Base-by-base conservation (phyloP, 2,113 vertebrate species). In the Platichthys stellatus region DNA sequence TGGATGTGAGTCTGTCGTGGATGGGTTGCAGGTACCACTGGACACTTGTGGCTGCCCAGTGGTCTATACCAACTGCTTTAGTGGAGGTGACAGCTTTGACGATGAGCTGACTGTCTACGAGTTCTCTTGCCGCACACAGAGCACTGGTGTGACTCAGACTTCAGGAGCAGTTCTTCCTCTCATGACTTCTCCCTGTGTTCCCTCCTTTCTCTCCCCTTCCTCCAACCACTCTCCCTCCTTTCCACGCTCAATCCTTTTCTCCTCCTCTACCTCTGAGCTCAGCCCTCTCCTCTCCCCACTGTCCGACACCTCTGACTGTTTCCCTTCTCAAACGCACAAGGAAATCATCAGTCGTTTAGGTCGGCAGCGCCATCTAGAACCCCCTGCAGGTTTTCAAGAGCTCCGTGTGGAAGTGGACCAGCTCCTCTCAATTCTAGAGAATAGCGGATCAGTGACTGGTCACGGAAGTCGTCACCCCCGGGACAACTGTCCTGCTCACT, bases 1-100 rank as follows among this genome's bases (percentile, higher is more conserved):
- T 23, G 91, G 90, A 17, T 94, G 93, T 57, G 93, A 93, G 69
- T 83, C 90, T 0, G 63, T 92, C 0, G 70, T 85, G 24, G 93
- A 94, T 14, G 83, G 87, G 3, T 47, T 88, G n/a, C 90, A 94
- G 74, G 74, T 86, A 14, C 92, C 93, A 0, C 71, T 92, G 76
- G 95, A 94, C 4, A 92, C 92, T 0, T 99, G 97, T 18, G 95
- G 94, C 67, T 99, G 97, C 80, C 95, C 72, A 8, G 61, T 96
- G 10, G 90, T 96, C 23, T 99, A 97, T 12, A 90, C 95, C 28
- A 96, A 95, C 58, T 99, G 98, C 89, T 98, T 99, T 78, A 92
- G 81, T 3, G 92, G 90, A 12, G 91, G 91, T 61, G 89, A 82
- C 8, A 94, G 90, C 21, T 90, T 93, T 0, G 95, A 97, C 17